Evolutionary conservation across 2,888 invertebrate genomes (phyloP).

Genomic region (Agrenia bidenticulata): DNA sequence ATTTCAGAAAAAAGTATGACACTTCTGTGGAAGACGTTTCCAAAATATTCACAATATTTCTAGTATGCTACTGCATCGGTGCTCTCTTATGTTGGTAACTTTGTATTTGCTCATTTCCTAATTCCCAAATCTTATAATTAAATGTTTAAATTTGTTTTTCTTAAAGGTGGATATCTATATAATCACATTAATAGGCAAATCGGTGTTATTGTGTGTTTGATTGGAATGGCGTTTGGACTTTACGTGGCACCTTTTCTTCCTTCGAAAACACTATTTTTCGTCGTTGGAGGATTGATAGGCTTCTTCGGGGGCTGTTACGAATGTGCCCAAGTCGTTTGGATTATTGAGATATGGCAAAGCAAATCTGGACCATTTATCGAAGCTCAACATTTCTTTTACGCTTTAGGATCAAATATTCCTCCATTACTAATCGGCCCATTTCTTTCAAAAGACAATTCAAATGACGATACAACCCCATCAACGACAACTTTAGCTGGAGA

Average conservation of each 20-base stretch:
- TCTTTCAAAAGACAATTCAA: conserved; percentile 8
- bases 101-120: too few relatives aligned
- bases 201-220: conserved; percentile 20
- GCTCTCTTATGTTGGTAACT: conserved; percentile 37
- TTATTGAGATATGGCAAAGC: conserved; percentile 42
- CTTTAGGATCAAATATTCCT: conserved; percentile 30
- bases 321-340: conserved; percentile 41
- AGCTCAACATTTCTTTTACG: conserved; percentile 40
- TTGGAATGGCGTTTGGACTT: conserved; percentile 20
- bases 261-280: conserved; percentile 28
- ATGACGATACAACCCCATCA: neutral
- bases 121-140: too few relatives aligned
- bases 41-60: conserved; percentile 35
- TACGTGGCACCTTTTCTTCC: conserved; percentile 32
- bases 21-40: conserved; percentile 27
- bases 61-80: conserved; percentile 30
- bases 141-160: too few relatives aligned
- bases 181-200: conserved; percentile 40
- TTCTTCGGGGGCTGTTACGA: conserved; percentile 40
- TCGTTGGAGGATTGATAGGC: conserved; percentile 30
- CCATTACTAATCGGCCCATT: conserved; percentile 39
- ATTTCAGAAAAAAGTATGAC: conserved; percentile 37
- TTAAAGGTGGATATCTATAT: conserved; percentile 12
- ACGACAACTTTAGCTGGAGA: neutral
- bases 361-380: conserved; percentile 36